Conservation (phyloP, 1,140 invertebrate genomes). For the Artemia franciscana region DNA sequence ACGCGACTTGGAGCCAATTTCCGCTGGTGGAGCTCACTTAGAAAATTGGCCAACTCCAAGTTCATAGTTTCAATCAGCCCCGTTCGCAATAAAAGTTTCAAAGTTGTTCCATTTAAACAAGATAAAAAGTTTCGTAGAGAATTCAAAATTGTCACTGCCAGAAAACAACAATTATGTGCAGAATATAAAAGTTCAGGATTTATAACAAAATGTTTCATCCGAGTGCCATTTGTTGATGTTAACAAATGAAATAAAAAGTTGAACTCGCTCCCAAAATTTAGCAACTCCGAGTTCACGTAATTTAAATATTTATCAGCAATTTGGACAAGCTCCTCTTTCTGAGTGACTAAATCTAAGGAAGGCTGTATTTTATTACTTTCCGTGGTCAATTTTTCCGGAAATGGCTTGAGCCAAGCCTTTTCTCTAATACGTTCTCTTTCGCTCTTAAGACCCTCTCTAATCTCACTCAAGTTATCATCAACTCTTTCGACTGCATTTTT, state of each 20-base stretch:
- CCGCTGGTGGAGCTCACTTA: background rate
- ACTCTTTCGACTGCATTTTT: background rate
- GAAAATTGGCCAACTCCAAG: background rate
- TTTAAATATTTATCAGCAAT: background rate
- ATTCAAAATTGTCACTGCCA: background rate
- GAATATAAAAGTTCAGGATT: background rate
- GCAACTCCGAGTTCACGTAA: background rate
- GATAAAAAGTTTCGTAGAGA: background rate
- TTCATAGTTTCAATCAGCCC: background rate
- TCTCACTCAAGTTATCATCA: background rate
- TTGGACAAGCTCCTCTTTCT: background rate
- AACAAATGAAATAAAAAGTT: background rate
- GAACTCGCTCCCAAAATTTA: background rate
- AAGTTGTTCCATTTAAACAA: background rate
- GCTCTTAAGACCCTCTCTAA: background rate
- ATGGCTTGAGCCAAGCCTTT: background rate
- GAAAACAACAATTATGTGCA: background rate
- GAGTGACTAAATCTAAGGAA: background rate
- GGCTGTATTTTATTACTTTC: background rate
- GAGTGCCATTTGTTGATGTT: background rate
- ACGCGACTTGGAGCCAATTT: background rate
- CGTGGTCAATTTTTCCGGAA: background rate
- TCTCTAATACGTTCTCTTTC: background rate
- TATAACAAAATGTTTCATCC: background rate
- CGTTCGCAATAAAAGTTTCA: background rate